Conservation (phyloP, 2,797 vertebrate genomes). For the Falco naumanni region DNA sequence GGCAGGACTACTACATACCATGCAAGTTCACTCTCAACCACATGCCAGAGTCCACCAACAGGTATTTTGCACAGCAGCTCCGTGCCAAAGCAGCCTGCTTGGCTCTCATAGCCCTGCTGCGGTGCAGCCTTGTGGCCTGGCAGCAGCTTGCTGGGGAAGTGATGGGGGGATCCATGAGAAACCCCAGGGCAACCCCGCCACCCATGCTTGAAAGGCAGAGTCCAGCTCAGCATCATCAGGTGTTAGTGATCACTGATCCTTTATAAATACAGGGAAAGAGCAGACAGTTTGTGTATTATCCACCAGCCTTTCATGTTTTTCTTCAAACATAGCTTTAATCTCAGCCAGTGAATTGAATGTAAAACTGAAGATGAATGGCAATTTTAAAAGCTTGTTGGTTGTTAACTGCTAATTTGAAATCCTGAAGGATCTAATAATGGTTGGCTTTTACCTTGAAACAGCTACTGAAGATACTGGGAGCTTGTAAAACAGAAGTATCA, state of each 20-base stretch:
- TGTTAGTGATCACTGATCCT: background rate
- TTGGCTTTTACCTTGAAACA: background rate
- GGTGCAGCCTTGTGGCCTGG: background rate
- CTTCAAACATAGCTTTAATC: background rate
- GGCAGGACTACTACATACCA: background rate
- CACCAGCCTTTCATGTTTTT: background rate
- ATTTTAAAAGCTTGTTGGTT: background rate
- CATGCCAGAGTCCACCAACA: rapidly evolving
- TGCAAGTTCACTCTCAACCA: background rate
- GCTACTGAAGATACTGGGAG: background rate
- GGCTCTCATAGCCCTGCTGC: background rate
- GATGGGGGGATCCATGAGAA: rapidly evolving
- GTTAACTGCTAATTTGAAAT: background rate
- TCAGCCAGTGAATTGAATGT: background rate
- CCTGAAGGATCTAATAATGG: background rate
- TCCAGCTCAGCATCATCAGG: background rate
- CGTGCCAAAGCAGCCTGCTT: rapidly evolving
- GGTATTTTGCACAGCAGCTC: background rate
- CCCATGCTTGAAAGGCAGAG: background rate
- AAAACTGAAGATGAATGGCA: background rate
- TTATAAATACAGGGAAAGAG: background rate
- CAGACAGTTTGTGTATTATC: background rate
- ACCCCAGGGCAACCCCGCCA: rapidly evolving
- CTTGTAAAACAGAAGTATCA: background rate
- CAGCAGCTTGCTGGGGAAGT: background rate